Conservation (phyloP, 2,888 invertebrate species). For the Rhaphigaster nebulosa region DNA sequence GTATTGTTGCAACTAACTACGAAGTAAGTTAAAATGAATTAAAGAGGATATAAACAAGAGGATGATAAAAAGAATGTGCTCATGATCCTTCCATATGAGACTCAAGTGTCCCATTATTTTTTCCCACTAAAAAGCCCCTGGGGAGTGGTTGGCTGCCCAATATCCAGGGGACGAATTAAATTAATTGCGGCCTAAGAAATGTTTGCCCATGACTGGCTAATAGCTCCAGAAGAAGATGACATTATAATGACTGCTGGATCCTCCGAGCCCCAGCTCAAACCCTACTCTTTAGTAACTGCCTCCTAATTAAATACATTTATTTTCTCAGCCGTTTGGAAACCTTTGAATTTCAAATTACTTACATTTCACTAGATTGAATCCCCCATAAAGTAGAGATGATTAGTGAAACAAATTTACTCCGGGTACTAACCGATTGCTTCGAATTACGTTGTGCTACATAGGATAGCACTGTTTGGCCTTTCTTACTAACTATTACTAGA, state of each 20-base stretch:
- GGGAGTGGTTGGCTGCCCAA: background rate
- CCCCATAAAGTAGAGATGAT: background rate
- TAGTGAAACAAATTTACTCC: background rate
- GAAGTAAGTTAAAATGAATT: too few species aligned
- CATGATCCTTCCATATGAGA: background rate
- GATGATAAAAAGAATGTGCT: background rate
- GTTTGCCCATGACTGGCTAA: constrained; percentile 42
- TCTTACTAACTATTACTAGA: too few species aligned
- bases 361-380: constrained; percentile 3
- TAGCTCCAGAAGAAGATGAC: background rate
- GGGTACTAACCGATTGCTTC: background rate
- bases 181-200: constrained; percentile 29
- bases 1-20: too few species aligned
- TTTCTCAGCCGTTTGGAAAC: background rate
- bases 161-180: constrained; percentile 30
- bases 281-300: background rate
- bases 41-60: background rate
- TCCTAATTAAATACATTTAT: constrained; percentile 26
- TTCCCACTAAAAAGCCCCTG: background rate
- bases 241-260: constrained; percentile 23
- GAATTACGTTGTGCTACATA: background rate
- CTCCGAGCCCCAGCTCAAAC: background rate
- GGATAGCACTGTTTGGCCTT: background rate
- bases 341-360: constrained; percentile 34
- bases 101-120: constrained; percentile 23